Conservation (phyloP, 2,113 vertebrate genomes). For the Herpetotheres cachinnans region DNA sequence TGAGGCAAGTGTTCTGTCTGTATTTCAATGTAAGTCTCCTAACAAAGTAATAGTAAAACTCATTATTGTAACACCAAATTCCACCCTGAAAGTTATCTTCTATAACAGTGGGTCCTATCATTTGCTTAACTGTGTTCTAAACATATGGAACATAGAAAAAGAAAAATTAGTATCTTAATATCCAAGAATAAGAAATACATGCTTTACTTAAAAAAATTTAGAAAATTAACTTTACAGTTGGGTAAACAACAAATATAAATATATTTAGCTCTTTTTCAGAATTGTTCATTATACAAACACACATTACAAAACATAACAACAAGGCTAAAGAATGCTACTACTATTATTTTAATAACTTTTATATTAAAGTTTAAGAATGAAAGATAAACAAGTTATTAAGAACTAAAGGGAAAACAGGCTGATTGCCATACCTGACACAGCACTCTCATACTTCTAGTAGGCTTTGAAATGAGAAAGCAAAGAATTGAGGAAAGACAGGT, state of each 20-base stretch:
- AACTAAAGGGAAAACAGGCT: constrained; percentile 80
- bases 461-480: constrained; percentile 96
- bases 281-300: neutral
- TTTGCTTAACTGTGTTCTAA: neutral
- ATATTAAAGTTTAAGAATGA: neutral
- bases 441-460: constrained; percentile 99
- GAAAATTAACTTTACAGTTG: neutral
- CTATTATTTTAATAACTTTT: constrained; percentile 5
- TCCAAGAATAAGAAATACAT: constrained; percentile 3
- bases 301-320: neutral
- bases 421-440: constrained; percentile 98
- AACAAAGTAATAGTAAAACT: constrained; percentile 14
- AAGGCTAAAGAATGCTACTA: neutral
- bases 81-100: neutral
- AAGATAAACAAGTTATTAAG: constrained; percentile 20
- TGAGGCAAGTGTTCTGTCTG: constrained; percentile 98
- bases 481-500: constrained; percentile 86
- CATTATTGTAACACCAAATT: neutral
- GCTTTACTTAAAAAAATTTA: neutral
- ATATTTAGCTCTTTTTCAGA: neutral
- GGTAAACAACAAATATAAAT: neutral
- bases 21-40: constrained; percentile 99
- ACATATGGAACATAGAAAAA: neutral
- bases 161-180: neutral
- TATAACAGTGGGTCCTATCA: neutral